Evolutionary conservation across 1,140 invertebrate genomes (phyloP).

Genomic region (Ips nitidus): DNA sequence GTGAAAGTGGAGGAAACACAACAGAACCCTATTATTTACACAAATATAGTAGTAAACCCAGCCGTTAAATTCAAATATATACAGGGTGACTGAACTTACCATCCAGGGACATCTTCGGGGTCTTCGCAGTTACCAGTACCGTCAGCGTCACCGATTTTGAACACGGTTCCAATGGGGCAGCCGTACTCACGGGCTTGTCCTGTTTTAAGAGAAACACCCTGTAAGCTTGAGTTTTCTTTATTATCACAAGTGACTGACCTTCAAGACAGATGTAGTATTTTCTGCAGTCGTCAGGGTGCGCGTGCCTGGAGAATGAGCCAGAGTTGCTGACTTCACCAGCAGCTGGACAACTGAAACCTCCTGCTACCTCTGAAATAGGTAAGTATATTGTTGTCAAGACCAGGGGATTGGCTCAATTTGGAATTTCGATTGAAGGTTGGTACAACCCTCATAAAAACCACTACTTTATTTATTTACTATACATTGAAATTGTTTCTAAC

Average conservation of each 20-base stretch:
- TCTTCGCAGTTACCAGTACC: constrained; percentile 91
- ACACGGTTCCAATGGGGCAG: constrained; percentile 92
- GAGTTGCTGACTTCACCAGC: constrained; percentile 75
- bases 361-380: constrained; percentile 74
- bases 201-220: constrained; percentile 62
- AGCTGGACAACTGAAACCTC: constrained; percentile 85
- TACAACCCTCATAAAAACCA: not conserved
- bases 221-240: not conserved
- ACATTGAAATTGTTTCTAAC: not conserved
- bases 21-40: too few relatives aligned
- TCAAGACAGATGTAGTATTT: constrained; percentile 94
- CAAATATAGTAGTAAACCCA: too few relatives aligned
- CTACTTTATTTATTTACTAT: constrained; percentile 3
- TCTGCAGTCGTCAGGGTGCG: constrained; percentile 92
- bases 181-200: constrained; percentile 86
- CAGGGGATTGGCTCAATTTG: constrained; percentile 29
- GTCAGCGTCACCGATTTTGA: constrained; percentile 88
- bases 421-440: constrained; percentile 20
- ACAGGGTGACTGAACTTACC: constrained; percentile 63
- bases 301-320: constrained; percentile 90
- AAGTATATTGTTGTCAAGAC: constrained; percentile 34
- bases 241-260: constrained; percentile 51
- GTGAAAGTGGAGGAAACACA: too few relatives aligned
- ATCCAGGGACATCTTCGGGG: constrained; percentile 91
- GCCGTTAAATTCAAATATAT: too few relatives aligned